Base-by-base conservation (phyloP, 2,888 invertebrate genomes). In the Tachina fera region DNA sequence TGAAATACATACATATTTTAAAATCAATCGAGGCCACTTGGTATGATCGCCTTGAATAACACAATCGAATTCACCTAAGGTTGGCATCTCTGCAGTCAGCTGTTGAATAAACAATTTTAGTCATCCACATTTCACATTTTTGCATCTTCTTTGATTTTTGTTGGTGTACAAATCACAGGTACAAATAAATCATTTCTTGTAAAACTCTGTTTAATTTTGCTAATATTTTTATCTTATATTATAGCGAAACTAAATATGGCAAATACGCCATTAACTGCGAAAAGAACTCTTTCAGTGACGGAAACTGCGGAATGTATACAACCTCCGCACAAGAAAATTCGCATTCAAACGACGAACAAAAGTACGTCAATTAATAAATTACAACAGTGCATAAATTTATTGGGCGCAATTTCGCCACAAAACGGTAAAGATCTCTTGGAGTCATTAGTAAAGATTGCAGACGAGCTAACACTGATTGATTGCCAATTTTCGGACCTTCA, bases 401-500 rank as follows among this genome's bases (percentile, higher is more conserved):
- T 91, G 10, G 90, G 90, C 3, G 60, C 71, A 22, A 53, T 82
- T n/a, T 56, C 65, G 41, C 84, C 78, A 31, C 87, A 79, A 60
- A 87, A 74, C 31, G 88, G 86, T 74, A 90, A 90, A 67, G 92
- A 92, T 6, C 86, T 92, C 3, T 89, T 92, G 0, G 92, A 92
- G 22, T 87, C 91, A 4, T 83, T 92, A 8, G 92, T 92, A 0
- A 92, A 92, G 83, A 91, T 92, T 56, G 90, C 92, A 0, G 92
- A 92, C 58, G 92, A 92, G 79, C 88, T 92, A 13, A 82, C 86
- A 16, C 88, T 91, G 53, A 89, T 90, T 9, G 89, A 90, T 74
- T 87, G 88, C 41, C 89, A 89, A 4, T 49, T 91, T 1, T 82
- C 88, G 0, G 91, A 92, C 83, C 61, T 91, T 0, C 90, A 91